Base-by-base conservation (phyloP, 2,888 invertebrate species). In the Apoda limacodes region DNA sequence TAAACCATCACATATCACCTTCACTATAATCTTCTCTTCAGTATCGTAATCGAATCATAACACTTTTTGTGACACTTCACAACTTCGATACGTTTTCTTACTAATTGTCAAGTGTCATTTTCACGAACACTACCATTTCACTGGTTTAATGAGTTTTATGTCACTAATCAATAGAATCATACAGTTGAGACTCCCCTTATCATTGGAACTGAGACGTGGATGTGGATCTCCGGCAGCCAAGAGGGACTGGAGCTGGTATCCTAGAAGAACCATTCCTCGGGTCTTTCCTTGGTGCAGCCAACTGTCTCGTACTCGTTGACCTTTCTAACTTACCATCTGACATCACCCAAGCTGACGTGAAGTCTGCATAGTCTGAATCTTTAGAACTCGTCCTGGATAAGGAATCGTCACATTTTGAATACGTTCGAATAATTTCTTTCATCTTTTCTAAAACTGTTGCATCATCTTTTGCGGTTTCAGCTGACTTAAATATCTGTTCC, bases 331-430 rank as follows among this genome's bases (percentile, higher is more conserved):
- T 86, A 0, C 88, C 88, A 57, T 87, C 88, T 42, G 86, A 87
- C 68, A 88, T 87, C 15, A 88, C 87, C 88, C 88, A 88, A 7
- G 88, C 87, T 13, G 86, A 84, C 5, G 88, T 88, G 55, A 88
- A 85, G 43, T 88, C 88, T 41, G 88, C 84, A 27, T 85, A 87
- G 28, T 86, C 83, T 2, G 85, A 83, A 33, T 83, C 74, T 25
- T 84, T 83, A 3, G 74, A 83, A 35, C 83, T 74, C 22, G 82
- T 71, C 32, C 83, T 58, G 2, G 76, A 76, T 43, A 80, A 48
- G 7, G 74, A 69, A 34, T 78, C 78, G 7, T 78, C 76, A 27
- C 74, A 69, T 49, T 70, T 74, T 2, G 81, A 80, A 41, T 71
- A 82, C 9, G 70, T 69, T 35, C 80, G 64, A 35, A 82, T 80